A percentile compares a stretch with the other conserved stretches of the same genome.
Evolutionary conservation across 2,888 invertebrate species (phyloP).

Genomic region (Lasioglossum marginatum): DNA sequence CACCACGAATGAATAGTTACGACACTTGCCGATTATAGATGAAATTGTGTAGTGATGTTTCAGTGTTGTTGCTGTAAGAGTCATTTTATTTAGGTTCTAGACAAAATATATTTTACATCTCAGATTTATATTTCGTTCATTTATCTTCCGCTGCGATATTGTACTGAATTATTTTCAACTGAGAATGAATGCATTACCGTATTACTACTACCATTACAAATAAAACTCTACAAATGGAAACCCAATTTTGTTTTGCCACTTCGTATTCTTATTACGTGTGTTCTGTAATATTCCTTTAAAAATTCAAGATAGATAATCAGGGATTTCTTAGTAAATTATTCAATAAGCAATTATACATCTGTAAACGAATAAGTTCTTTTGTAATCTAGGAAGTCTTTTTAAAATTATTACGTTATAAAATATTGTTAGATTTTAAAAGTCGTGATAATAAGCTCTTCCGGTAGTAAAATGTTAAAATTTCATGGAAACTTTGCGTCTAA

Average conservation of each 20-base stretch:
- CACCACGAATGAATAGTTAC: conserved; percentile 74
- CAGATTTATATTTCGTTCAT: conserved; percentile 42
- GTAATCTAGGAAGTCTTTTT: neutral
- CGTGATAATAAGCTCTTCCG: neutral
- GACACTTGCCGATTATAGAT: conserved; percentile 22
- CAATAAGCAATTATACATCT: neutral
- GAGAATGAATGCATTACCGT: neutral
- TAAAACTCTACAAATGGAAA: neutral
- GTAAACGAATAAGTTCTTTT: neutral
- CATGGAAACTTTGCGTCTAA: neutral
- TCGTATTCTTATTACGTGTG: neutral
- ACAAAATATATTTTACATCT: conserved; percentile 70
- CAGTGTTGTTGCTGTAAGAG: conserved; percentile 21
- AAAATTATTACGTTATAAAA: neutral
- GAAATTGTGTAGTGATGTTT: conserved; percentile 23
- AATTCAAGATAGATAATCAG: neutral
- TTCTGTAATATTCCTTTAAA: neutral
- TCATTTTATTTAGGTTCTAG: conserved; percentile 50
- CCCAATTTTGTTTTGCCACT: neutral
- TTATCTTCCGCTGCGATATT: neutral
- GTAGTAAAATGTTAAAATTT: neutral
- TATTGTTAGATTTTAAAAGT: neutral
- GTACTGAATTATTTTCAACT: neutral
- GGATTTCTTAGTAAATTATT: neutral
- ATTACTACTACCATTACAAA: neutral